Conservation (phyloP, 2,888 invertebrate genomes). For the Drosophila hawaiiensis region DNA sequence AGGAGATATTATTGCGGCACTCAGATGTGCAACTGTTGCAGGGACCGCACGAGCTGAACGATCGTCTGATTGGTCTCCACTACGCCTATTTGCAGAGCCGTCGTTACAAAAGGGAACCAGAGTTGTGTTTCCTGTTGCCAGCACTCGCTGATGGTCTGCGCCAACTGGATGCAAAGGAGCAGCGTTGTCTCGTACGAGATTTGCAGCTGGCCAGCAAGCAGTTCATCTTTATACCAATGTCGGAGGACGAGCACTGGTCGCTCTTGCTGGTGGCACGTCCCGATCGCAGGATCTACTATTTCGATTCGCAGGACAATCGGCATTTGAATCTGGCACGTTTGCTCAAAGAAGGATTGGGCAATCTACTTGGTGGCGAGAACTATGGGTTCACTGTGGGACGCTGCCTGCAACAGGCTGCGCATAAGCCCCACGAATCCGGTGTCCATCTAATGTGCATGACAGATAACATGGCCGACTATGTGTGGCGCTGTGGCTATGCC, state of each 20-base stretch:
- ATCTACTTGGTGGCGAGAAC: slow-evolving; percentile 19
- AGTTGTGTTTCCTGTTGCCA: slow-evolving; percentile 47
- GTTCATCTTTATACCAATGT: slow-evolving; percentile 52
- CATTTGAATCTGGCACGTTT: slow-evolving; percentile 35
- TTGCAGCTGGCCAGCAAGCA: slow-evolving; percentile 28
- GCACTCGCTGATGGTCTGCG: slow-evolving; percentile 16
- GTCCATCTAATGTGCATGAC: slow-evolving; percentile 60
- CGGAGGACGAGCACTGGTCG: slow-evolving; percentile 48
- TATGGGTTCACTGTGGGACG: slow-evolving; percentile 39
- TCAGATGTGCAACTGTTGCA: slow-evolving; percentile 53
- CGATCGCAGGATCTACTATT: slow-evolving; percentile 49
- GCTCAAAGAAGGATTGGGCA: slow-evolving; percentile 21
- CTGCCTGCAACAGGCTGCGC: slow-evolving; percentile 42
- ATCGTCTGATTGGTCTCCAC: slow-evolving; percentile 51
- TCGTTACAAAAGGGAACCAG: slow-evolving; percentile 33
- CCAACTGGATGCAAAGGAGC: slow-evolving; percentile 4
- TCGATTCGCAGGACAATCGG: slow-evolving; percentile 47
- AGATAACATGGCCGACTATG: slow-evolving; percentile 56
- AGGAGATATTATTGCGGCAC: slow-evolving; percentile 37
- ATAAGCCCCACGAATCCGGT: slow-evolving; percentile 42
- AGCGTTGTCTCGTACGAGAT: slow-evolving; percentile 4
- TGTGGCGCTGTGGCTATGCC: slow-evolving; percentile 57
- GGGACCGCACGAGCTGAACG: slow-evolving; percentile 40
- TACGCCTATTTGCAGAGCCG: slow-evolving; percentile 48
- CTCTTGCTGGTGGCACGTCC: slow-evolving; percentile 55